Evolutionary conservation across 2,113 vertebrate species (phyloP), one percentile per base, ranked within the genome.

Genomic region (Corythaixoides concolor): DNA sequence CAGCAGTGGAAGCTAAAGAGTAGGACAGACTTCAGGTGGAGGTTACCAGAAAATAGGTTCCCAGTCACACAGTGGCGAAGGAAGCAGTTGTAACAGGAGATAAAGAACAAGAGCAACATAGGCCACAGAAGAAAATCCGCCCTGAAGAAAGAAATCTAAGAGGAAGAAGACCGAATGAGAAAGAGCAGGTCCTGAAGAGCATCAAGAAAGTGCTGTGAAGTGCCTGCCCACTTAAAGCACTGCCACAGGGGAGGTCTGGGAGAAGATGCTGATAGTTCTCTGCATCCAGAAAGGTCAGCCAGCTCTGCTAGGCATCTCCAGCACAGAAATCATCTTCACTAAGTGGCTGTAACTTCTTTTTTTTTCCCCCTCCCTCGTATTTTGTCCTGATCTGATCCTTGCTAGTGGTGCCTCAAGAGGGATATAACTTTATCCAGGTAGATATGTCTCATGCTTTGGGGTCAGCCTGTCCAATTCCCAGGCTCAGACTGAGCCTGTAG

Each of bases 81-180:
- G 39, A 28, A 60, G 19, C 15, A 21, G 32, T 88, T n/a, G 33
- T 33, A 85, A 15, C 8, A 32, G 32, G 39, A 75, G 10, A 60
- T 35, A 14, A 21, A 69, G 82, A 3, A 20, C 7, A 32, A 32
- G 20, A 64, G 26, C 37, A 62, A 32, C 27, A 12, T 1, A 13
- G 33, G 47, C 15, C 47, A 30, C 11, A 55, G 59, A 33, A 62
- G 6, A 32, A 45, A 63, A 80, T 28, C 15, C 32, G 49, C 12
- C 16, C n/a, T 5, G 18, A 30, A 24, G 33, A 23, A n/a, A 35
- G 0, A 13, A 32, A 6, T 1, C 6, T 18, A 49, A 27, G 12
- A 79, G 6, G 15, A 24, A 24, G 15, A 28, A 50, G 6, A 17
- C 24, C 37, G 49, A 69, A 39, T 8, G 18, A 60, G 23, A 49